Evolutionary conservation across 2,113 vertebrate species (phyloP).

Genomic region (Tragelaphus scriptus): DNA sequence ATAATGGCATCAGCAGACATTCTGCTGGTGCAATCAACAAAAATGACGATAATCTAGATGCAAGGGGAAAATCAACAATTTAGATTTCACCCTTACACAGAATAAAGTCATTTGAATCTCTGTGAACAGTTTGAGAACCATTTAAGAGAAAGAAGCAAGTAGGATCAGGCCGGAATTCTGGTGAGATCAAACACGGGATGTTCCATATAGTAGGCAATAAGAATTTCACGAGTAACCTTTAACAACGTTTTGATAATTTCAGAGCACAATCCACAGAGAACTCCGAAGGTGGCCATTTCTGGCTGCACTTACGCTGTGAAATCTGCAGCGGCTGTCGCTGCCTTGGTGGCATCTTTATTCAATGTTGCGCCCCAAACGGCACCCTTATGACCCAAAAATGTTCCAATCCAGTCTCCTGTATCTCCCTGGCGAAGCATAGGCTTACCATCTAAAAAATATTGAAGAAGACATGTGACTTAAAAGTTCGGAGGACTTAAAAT

Average conservation of each 20-base stretch:
- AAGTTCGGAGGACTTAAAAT: neutral
- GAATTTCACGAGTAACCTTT: neutral
- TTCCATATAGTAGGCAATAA: neutral
- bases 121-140: neutral
- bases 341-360: conserved; percentile 96
- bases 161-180: neutral
- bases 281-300: neutral
- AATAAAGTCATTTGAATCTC: neutral
- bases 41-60: neutral
- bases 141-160: neutral
- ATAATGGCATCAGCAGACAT: neutral
- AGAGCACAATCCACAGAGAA: neutral
- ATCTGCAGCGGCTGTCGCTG: conserved; percentile 96
- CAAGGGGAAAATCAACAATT: neutral
- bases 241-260: neutral
- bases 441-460: conserved; percentile 89
- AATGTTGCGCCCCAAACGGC: conserved; percentile 99
- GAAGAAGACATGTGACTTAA: neutral
- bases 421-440: conserved; percentile 99
- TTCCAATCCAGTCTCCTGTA: conserved; percentile 99
- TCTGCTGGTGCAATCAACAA: neutral
- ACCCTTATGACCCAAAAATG: conserved; percentile 98
- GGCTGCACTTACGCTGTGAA: conserved; percentile 94
- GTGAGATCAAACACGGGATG: neutral
- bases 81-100: neutral